These are phyloP conservation scores for Bagarius yarrelli DNA, from an alignment of 2,113 vertebrate genomes.

Conservation along the genomic window DNA sequence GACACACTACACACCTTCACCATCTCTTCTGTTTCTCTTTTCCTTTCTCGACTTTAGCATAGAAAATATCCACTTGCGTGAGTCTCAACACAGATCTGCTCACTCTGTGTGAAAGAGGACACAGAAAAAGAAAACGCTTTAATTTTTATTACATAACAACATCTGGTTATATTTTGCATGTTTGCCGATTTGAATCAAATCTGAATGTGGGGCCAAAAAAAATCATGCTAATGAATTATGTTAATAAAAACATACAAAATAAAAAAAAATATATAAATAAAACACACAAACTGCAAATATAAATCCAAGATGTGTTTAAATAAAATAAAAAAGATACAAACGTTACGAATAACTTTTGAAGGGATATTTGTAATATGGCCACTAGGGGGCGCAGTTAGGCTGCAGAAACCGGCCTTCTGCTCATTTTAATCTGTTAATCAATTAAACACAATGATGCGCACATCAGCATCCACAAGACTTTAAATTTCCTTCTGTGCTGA, in stretches of 20 bases:
- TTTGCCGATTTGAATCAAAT: background rate
- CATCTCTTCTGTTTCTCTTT: background rate
- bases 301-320: background rate
- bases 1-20: background rate
- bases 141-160: background rate
- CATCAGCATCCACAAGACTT: background rate
- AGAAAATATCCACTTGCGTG: background rate
- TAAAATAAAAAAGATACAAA: background rate
- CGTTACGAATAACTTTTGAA: background rate
- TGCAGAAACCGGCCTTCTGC: background rate
- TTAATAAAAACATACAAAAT: background rate
- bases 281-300: background rate
- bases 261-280: background rate
- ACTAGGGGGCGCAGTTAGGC: background rate
- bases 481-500: background rate
- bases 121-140: background rate
- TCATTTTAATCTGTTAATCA: no score
- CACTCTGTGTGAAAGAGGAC: background rate
- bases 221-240: no score
- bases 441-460: background rate
- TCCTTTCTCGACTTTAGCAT: background rate
- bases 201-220: no score
- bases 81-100: background rate
- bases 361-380: background rate
- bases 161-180: background rate